Percentiles rank a stretch among this genome's conserved stretches.
Conservation (phyloP, 1,140 invertebrate genomes). For the Antheraea mylitta region DNA sequence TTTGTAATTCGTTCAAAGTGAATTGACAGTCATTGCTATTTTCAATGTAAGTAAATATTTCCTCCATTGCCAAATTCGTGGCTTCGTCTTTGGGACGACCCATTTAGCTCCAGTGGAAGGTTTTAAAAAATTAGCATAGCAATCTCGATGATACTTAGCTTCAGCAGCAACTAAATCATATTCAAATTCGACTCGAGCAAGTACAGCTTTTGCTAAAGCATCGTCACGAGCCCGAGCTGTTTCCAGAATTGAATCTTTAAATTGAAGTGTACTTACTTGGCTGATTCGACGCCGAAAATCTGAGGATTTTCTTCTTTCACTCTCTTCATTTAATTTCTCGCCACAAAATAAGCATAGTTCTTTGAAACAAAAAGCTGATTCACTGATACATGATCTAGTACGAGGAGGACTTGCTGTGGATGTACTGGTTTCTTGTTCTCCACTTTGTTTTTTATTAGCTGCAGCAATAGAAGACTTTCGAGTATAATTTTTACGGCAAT, state of each 20-base stretch:
- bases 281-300: conserved; percentile 48
- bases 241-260: conserved; percentile 49
- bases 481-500: conserved; percentile 47
- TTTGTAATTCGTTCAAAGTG: conserved; percentile 29
- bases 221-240: conserved; percentile 47
- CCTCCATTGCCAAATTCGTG: conserved; percentile 44
- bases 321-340: conserved; percentile 42
- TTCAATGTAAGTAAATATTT: conserved; percentile 54
- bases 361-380: conserved; percentile 46
- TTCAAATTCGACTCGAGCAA: conserved; percentile 44
- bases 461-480: conserved; percentile 43
- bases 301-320: conserved; percentile 44
- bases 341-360: conserved; percentile 52
- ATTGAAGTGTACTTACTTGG: conserved; percentile 50
- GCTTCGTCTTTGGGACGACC: conserved; percentile 43
- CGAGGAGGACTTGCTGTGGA: conserved; percentile 42
- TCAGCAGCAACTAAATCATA: conserved; percentile 52
- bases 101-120: conserved; percentile 37
- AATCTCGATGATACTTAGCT: conserved; percentile 50
- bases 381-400: conserved; percentile 50
- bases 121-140: conserved; percentile 50
- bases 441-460: conserved; percentile 46
- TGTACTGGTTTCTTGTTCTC: conserved; percentile 32
- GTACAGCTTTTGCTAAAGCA: conserved; percentile 47
- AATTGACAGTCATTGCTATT: conserved; percentile 37